Percentiles rank a stretch among this genome's conserved stretches.
These are phyloP conservation scores for Thalassoma bifasciatum DNA, from an alignment of 2,113 vertebrate genomes.

Conservation along the genomic window DNA sequence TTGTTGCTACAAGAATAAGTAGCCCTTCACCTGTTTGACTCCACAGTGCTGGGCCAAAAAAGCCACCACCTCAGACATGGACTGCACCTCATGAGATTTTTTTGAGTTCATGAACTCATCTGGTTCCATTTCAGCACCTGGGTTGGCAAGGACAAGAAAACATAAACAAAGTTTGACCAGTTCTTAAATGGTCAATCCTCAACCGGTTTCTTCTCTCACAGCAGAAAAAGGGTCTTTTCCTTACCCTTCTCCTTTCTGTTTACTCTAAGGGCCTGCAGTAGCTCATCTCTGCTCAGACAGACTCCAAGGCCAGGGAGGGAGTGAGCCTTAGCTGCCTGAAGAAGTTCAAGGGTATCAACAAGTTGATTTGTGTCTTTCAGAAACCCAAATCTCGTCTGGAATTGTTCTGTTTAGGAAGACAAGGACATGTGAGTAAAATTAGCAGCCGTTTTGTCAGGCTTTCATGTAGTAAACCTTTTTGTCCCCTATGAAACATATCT, in stretches of 20 bases:
- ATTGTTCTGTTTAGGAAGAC: constrained; percentile 34
- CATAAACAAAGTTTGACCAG: neutral
- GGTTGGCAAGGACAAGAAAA: neutral
- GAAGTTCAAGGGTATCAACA: constrained; percentile 82
- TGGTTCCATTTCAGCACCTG: constrained; percentile 79
- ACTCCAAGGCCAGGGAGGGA: constrained; percentile 86
- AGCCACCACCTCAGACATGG: constrained; percentile 91
- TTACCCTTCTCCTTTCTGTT: constrained; percentile 65
- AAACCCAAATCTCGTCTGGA: constrained; percentile 84
- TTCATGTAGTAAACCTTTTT: too few relatives aligned
- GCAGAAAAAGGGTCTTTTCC: neutral
- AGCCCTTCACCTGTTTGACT: constrained; percentile 87
- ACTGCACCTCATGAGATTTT: constrained; percentile 96
- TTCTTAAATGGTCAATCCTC: neutral
- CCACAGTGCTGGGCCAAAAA: constrained; percentile 82
- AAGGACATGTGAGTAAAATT: neutral
- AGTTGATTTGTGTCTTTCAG: constrained; percentile 85
- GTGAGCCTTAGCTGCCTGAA: constrained; percentile 83
- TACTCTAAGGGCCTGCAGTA: constrained; percentile 81
- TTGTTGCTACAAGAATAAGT: too few relatives aligned
- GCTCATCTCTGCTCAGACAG: constrained; percentile 84
- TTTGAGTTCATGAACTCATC: constrained; percentile 96
- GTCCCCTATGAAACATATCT: too few relatives aligned
- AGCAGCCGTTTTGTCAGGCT: too few relatives aligned
- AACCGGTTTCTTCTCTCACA: constrained; percentile 19